Base-by-base conservation (phyloP, 2,888 invertebrate species). In the Leptura quadrifasciata region DNA sequence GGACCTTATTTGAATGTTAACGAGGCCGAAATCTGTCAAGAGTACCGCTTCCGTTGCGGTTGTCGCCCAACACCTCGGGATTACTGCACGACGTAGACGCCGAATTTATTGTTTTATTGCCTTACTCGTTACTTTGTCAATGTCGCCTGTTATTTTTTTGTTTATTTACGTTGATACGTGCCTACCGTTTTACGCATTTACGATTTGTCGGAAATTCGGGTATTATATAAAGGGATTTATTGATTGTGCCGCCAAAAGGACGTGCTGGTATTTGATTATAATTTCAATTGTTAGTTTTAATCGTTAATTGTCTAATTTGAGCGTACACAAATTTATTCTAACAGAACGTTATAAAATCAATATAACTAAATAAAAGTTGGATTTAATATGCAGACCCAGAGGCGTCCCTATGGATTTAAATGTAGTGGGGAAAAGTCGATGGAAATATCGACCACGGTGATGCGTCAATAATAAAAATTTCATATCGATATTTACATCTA, bases 21-120 rank as follows among this genome's bases (percentile, higher is more conserved):
- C 87, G 86, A 88, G 85, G 84, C 87, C 88, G 86, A 88, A 88
- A 88, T 86, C 86, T 86, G 87, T 87, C 87, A 87, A 87, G 87
- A 85, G 86, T 81, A 85, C 88, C 88, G 88, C 88, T 87, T 87
- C 87, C 87, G 87, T 82, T 84, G 84, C 79, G 83, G 74, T 79
- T 81, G 76, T 71, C 63, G 76, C 77, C 74, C 61, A 60, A 72
- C 69, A 74, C 76, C 77, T 75, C 73, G 72, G 79, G 82, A 83
- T 84, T 83, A 74, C 75, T 84, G 81, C 84, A 84, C 83, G 84
- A 75, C 65, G 65, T 65, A 47, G 63, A 63, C 52, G 52, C 71
- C 71, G 10, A 52, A 58, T 58, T 60, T n/a, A 58, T 71, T 71
- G 71, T 47, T 71, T 71, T 71, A 71, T 71, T 60, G 27, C 60